Evolutionary conservation across 2,113 vertebrate genomes (phyloP).

Genomic region (Anguilla rostrata): DNA sequence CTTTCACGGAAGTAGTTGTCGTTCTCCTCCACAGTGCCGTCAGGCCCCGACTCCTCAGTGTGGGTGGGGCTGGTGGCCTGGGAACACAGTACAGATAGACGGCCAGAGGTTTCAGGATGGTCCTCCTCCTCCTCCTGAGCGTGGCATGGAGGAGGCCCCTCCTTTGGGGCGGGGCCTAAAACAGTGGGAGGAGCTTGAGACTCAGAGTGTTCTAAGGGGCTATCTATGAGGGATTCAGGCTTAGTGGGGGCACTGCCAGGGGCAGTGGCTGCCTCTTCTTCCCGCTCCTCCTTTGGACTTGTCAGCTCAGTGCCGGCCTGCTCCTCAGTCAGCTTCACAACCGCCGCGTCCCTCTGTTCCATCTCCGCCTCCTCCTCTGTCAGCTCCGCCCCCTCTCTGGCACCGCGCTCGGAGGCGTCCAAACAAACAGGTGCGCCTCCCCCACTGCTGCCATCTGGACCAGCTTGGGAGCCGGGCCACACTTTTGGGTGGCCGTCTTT

Average conservation of each 20-base stretch:
- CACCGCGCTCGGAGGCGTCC: constrained; percentile 48
- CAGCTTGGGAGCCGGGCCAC: constrained; percentile 51
- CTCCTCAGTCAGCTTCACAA: constrained; percentile 61
- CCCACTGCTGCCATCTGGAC: constrained; percentile 66
- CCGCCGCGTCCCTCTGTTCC: constrained; percentile 62
- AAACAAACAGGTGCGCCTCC: constrained; percentile 58
- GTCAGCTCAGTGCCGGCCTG: constrained; percentile 48
- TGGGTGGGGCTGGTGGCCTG: constrained; percentile 4
- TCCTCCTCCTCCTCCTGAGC: constrained; percentile 21
- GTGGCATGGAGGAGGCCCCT: neutral
- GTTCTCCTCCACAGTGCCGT: constrained; percentile 37
- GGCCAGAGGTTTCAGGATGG: constrained; percentile 13
- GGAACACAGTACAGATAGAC: constrained; percentile 12
- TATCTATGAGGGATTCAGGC: constrained; percentile 42
- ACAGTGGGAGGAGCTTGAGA: constrained; percentile 30
- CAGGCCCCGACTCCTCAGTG: constrained; percentile 44
- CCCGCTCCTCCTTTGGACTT: constrained; percentile 12
- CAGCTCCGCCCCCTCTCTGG: constrained; percentile 41
- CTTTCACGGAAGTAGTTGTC: constrained; percentile 53
- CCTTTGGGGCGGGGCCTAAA: constrained; percentile 36
- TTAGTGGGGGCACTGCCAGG: constrained; percentile 44
- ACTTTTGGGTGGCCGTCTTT: constrained; percentile 54
- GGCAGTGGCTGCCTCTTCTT: constrained; percentile 46
- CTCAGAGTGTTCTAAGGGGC: constrained; percentile 41
- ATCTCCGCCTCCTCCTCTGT: constrained; percentile 62